phyloP scores from a whole-genome alignment of 2,888 invertebrate species.

The Macaria notata region DNA sequence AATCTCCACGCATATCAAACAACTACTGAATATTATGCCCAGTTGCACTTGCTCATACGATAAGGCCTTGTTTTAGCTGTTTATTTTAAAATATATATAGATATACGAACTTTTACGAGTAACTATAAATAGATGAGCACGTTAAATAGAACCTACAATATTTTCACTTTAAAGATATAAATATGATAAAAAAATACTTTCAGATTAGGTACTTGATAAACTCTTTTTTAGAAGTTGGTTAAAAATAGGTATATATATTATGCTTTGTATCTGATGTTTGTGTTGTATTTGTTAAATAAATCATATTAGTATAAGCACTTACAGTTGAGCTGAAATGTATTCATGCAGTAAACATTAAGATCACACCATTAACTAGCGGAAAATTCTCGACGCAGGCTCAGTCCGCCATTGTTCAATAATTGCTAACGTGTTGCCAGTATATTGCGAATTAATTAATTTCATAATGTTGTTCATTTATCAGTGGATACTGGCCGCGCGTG shows the following conservation, averaged over 20 bases:
- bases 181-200: too few species aligned
- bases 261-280: too few species aligned
- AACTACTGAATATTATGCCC: conserved; percentile 14
- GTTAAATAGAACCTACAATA: too few species aligned
- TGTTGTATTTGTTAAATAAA: too few species aligned
- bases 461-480: conserved; percentile 16
- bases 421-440: conserved; percentile 5
- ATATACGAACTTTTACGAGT: too few species aligned
- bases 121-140: too few species aligned
- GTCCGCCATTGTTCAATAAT: conserved; percentile 12
- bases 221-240: too few species aligned
- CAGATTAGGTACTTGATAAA: too few species aligned
- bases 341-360: conserved; percentile 1
- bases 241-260: too few species aligned
- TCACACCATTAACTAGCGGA: background rate
- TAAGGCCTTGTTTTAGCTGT: background rate
- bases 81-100: too few species aligned
- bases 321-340: background rate
- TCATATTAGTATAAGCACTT: too few species aligned
- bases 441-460: conserved; percentile 14
- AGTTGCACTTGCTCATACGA: conserved; percentile 18
- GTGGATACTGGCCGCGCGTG: conserved; percentile 15
- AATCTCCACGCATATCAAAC: conserved; percentile 27
- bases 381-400: conserved; percentile 7
- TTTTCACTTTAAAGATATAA: too few species aligned